phyloP scores from a whole-genome alignment of 2,113 vertebrate genomes.

The Marmota monax region DNA sequence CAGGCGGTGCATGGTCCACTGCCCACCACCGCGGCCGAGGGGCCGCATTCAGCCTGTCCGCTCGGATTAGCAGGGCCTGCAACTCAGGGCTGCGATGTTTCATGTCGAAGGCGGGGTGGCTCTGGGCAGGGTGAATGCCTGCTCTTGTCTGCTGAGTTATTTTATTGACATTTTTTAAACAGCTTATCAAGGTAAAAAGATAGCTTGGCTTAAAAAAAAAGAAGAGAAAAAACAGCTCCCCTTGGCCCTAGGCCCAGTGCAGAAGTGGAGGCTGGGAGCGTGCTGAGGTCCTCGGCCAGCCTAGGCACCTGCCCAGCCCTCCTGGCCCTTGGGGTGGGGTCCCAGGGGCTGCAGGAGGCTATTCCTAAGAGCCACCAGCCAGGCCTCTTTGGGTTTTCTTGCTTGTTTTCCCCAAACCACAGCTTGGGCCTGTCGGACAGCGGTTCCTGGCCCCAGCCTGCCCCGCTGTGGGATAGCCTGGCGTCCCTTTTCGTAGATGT shows the following conservation, averaged over 20 bases:
- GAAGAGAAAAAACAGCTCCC: constrained; percentile 57
- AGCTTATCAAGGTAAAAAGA: constrained; percentile 90
- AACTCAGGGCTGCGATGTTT: constrained; percentile 88
- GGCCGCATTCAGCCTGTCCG: constrained; percentile 89
- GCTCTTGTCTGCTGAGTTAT: constrained; percentile 88
- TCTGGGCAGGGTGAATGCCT: constrained; percentile 86
- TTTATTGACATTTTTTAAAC: constrained; percentile 91
- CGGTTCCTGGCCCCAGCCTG: rapidly evolving
- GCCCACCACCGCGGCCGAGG: constrained; percentile 84
- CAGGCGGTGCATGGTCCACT: constrained; percentile 89
- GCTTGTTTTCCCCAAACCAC: not conserved
- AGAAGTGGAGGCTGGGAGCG: constrained; percentile 75
- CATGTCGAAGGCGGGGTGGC: constrained; percentile 87
- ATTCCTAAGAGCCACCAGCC: not conserved
- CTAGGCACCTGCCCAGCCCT: constrained; percentile 31
- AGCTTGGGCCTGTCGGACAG: not conserved
- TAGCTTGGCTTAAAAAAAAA: constrained; percentile 83
- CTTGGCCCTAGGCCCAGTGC: constrained; percentile 79
- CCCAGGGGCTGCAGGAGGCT: rapidly evolving
- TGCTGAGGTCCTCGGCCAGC: not conserved
- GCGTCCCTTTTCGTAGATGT: not conserved
- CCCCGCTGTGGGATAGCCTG: rapidly evolving
- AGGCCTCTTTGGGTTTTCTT: not conserved
- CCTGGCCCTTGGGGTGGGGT: rapidly evolving
- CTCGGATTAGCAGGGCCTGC: constrained; percentile 89